These are phyloP conservation scores for Merops nubicus DNA, from an alignment of 2,113 vertebrate genomes.

Conservation along the genomic window DNA sequence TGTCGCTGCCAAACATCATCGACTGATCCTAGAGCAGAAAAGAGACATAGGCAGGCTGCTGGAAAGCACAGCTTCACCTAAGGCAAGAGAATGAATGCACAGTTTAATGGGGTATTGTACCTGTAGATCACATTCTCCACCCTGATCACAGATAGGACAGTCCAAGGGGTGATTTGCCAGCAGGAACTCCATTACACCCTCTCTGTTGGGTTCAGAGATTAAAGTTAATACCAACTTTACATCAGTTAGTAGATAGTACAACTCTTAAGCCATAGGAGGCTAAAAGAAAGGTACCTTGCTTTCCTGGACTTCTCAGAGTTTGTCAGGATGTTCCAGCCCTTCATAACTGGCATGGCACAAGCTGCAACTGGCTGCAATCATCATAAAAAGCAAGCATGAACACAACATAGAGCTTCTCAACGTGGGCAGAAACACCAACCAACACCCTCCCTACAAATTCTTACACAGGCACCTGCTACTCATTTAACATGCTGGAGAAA, in stretches of 20 bases:
- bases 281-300: constrained; percentile 83
- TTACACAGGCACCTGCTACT: background rate
- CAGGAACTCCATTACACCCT: constrained; percentile 97
- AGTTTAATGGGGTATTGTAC: constrained; percentile 67
- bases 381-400: constrained; percentile 20
- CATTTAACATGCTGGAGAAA: background rate
- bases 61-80: background rate
- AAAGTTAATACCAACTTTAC: background rate
- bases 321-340: constrained; percentile 96
- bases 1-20: constrained; percentile 97
- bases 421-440: background rate
- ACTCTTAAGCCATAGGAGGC: background rate
- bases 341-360: constrained; percentile 98
- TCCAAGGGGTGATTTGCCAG: constrained; percentile 94
- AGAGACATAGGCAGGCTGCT: background rate
- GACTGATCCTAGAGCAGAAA: constrained; percentile 89
- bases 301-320: constrained; percentile 93
- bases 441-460: background rate
- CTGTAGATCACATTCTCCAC: constrained; percentile 96
- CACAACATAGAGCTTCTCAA: background rate
- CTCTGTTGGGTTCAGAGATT: constrained; percentile 75
- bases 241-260: background rate
- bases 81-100: background rate
- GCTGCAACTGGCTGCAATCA: constrained; percentile 90
- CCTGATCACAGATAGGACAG: constrained; percentile 96